These are phyloP conservation scores for Torymus texanus DNA, from an alignment of 2,888 invertebrate species.

Conservation along the genomic window DNA sequence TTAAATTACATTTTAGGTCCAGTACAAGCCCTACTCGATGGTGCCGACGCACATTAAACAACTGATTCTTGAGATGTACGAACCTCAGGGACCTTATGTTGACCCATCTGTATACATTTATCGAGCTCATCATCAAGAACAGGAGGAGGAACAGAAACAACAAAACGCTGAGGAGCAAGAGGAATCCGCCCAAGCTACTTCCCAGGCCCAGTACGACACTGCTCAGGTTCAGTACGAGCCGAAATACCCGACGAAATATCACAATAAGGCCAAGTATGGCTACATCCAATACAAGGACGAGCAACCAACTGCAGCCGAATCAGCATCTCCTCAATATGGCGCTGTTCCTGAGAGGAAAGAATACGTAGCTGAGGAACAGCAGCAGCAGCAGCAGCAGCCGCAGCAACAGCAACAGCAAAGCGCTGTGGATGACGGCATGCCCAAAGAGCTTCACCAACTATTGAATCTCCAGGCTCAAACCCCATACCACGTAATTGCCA, in stretches of 20 bases:
- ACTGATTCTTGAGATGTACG: constrained; percentile 64
- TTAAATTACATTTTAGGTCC: constrained; percentile 36
- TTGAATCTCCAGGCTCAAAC: constrained; percentile 69
- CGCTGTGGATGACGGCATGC: constrained; percentile 62
- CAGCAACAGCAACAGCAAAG: constrained; percentile 31
- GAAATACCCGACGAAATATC: constrained; percentile 31
- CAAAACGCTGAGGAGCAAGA: constrained; percentile 24
- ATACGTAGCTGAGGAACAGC: not conserved
- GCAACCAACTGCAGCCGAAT: constrained; percentile 18
- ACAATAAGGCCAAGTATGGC: constrained; percentile 55
- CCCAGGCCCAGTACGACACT: not conserved
- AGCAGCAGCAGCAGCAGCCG: constrained; percentile 43
- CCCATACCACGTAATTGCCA: constrained; percentile 71
- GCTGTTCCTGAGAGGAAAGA: constrained; percentile 9
- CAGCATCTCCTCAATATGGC: constrained; percentile 49
- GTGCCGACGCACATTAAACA: constrained; percentile 67
- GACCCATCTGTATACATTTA: constrained; percentile 68
- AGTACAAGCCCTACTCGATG: constrained; percentile 66
- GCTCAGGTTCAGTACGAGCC: constrained; percentile 29
- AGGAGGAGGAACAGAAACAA: constrained; percentile 25
- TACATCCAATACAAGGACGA: constrained; percentile 65
- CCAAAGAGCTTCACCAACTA: constrained; percentile 67
- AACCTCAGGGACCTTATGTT: constrained; percentile 66
- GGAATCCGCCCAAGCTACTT: not conserved
- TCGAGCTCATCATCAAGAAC: constrained; percentile 42